Evolutionary conservation across 1,140 invertebrate genomes (phyloP), one percentile per base, ranked within the genome.

Genomic region (Lycorma delicatula): DNA sequence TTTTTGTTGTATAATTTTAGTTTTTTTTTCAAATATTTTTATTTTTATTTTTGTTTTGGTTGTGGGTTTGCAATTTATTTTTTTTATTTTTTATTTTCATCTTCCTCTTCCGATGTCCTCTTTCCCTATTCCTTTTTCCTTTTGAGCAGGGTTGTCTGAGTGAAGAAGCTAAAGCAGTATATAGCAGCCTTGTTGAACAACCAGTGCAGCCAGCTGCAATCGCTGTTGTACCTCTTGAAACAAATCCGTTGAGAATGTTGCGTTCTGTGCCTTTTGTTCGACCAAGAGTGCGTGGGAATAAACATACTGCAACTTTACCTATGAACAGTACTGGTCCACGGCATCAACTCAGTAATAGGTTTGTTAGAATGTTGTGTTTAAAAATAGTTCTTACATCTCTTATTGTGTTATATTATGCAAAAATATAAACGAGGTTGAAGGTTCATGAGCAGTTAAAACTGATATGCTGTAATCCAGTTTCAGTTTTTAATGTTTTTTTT

Each of bases 131-230:
- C 60, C 71, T 64, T 69, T 54, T n/a, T n/a, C 61, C 63, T 62
- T 20, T 54, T 34, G 55, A 69, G 69, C 73, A 89, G 86, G 80
- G 82, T 3, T 83, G 83, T 31, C 75, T 90, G 56, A 87, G 85
- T n/a, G 82, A 85, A 61, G 86, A 89, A 66, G 84, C 91, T 28
- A 91, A 92, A 67, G 84, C 90, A 68, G 93, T 91, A 0, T 97
- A 97, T 76, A 89, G 91, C 68, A 86, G 86, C 63, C 74, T 97
- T 28, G 90, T 97, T 34, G 91, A 94, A 63, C 84, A 81, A 47
- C 81, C 65, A 13, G 58, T 44, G 1, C 48, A 25, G 1, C 2
- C 46, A 2, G 26, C 54, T 7, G 34, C 57, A 16, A 56, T 27
- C 20, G 58, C 47, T 12, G 28, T 36, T 12, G 28, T 56, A 1